Conservation (phyloP, 2,113 vertebrate species). For the Mastomys natalensis region DNA sequence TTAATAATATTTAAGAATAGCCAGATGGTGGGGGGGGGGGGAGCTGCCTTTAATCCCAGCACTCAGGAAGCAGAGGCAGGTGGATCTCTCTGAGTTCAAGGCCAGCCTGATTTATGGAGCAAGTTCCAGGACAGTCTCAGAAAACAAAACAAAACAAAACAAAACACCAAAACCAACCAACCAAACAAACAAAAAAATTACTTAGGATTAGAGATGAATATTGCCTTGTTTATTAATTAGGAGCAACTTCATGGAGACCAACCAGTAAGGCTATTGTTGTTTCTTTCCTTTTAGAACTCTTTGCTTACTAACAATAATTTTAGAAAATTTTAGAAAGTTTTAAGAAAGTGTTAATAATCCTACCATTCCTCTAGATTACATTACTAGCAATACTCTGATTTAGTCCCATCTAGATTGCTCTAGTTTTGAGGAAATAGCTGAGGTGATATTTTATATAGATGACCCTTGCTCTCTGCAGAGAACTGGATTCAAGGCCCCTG, state of each 20-base stretch:
- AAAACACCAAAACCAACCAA: too few species aligned
- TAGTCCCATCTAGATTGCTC: slow-evolving; percentile 9
- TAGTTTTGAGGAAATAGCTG: background rate
- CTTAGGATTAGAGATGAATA: background rate
- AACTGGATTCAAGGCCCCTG: background rate
- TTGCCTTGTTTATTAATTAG: background rate
- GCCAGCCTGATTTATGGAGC: background rate
- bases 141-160: background rate
- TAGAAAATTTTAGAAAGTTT: background rate
- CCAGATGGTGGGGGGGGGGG: background rate
- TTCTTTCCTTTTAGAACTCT: background rate
- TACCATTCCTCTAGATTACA: background rate
- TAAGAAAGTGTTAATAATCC: background rate
- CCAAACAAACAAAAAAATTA: background rate
- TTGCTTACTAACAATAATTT: slow-evolving; percentile 13
- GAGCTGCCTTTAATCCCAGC: background rate
- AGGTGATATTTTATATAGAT: background rate
- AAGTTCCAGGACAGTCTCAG: background rate
- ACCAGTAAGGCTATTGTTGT: background rate
- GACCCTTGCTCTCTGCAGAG: background rate
- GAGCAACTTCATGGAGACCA: background rate
- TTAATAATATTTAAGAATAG: background rate
- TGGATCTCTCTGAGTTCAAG: background rate
- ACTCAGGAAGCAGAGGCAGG: background rate
- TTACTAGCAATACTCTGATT: background rate